Evolutionary conservation across 2,888 invertebrate genomes (phyloP), one percentile per base, ranked within the genome.

Genomic region (Embidobia sp.): DNA sequence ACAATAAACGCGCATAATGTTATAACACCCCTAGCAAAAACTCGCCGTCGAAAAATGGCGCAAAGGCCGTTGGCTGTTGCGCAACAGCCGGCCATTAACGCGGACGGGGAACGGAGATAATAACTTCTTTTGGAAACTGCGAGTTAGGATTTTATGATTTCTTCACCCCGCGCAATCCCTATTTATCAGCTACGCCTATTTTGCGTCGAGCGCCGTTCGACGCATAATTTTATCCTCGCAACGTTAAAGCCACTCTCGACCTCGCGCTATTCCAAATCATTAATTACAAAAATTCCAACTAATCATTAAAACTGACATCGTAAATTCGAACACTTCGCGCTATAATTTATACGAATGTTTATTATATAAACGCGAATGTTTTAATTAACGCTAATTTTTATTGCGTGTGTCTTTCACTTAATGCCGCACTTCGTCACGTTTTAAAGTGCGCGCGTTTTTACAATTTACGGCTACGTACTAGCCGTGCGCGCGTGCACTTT

Each of bases 271-370:
- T 49, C 51, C 42, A 42, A 63, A 63, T 63, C 37, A 42, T 63
- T 63, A 63, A 63, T 63, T 63, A 51, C 40, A 63, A 63, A 63
- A 63, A 63, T 63, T 63, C 26, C 18, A 63, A 13, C 63, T 42
- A 63, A 63, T 63, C 49, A 51, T 63, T 63, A 51, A 35, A 48
- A 49, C 63, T 63, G 51, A 42, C 63, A 63, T 63, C 63, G 37
- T 63, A 63, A 63, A 63, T 51, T 29, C 33, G 26, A 61, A 61
- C 37, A 31, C 29, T 10, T 40, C 42, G 42, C 31, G 46, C 22
- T 31, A 53, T 64, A 64, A 64, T 53, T 51, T 51, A 64, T 64
- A 27, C 18, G 27, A 35, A 48, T 61, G 27, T 64, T 51, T 64
- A 53, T 48, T 63, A 49, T 37, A 49, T 63, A 37, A 63, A 49